Base-by-base conservation (phyloP, 1,140 invertebrate species). In the Drosophila watanabei region DNA sequence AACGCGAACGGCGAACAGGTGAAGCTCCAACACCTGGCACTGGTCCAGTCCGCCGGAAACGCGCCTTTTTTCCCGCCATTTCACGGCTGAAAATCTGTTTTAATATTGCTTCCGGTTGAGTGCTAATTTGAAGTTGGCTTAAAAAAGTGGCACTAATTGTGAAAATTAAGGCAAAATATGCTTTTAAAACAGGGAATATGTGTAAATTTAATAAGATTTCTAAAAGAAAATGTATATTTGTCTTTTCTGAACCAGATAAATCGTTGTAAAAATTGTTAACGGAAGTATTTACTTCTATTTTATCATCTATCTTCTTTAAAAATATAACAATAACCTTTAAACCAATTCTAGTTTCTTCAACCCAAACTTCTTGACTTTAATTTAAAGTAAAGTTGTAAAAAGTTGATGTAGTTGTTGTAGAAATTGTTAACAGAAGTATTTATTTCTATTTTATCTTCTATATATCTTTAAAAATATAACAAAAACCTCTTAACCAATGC, bases 1-100 rank as follows among this genome's bases (percentile, higher is more conserved):
- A 56, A 39, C 58, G 35, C 58, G 35, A 39, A 56, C 35, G 54
- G 33, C 54, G n/a, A n/a, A 39, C 78, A 79, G 59, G 56, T 73
- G 61, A 49, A 46, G 46, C 39, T 18, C 18, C 18, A 45, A 24
- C 41, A 52, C 66, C 46, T 52, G 66, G 46, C 18, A 30, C 20
- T 20, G 30, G 41, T 65, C 57, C 52, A 35, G 30, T 39, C 32
- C 37, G 48, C 9, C 14, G 20, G 63, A 75, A 75, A 35, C 70
- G 72, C 72, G 49, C 14, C 43, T 59, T 73, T 75, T 75, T 54
- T 59, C 20, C 20, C 20, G 30, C 16, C 13, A 63, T 62, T 62
- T 66, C 16, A 16, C 61, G 33, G 61, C n/a, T 18, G 9, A 62
- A 35, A 56, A 58, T 41, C 24, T 4, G 20, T 60, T 30, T 28